Conservation (phyloP, 1,140 invertebrate species). For the Eurosta solidaginis region DNA sequence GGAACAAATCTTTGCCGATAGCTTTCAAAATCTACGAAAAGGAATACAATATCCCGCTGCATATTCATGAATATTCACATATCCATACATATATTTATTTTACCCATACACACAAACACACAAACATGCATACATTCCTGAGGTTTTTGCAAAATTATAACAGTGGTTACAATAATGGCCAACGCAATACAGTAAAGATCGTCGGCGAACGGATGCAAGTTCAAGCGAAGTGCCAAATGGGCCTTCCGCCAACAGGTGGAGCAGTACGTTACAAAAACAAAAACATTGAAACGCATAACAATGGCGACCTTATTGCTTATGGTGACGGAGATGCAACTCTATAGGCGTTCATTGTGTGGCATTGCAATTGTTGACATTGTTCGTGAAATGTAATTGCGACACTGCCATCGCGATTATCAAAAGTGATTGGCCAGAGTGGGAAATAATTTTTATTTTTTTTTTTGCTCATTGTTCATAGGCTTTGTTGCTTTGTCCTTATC, state of each 20-base stretch:
- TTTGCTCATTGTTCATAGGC: background rate
- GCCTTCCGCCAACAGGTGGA: conserved; percentile 4
- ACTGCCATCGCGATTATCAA: conserved; percentile 16
- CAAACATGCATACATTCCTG: background rate
- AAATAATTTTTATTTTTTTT: background rate
- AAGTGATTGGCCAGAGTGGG: background rate
- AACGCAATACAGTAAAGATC: background rate
- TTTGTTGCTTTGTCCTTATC: too few relatives aligned
- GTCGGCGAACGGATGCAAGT: background rate
- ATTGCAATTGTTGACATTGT: conserved; percentile 7
- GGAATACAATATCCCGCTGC: too few relatives aligned
- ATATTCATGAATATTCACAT: too few relatives aligned
- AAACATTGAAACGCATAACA: background rate
- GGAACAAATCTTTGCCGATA: too few relatives aligned
- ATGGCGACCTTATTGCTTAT: conserved; percentile 10
- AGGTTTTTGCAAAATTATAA: background rate
- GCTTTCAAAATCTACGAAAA: too few relatives aligned
- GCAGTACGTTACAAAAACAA: background rate
- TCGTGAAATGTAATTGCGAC: conserved; percentile 10
- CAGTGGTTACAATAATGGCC: background rate
- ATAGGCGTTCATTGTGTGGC: background rate
- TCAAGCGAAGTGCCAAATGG: conserved; percentile 16
- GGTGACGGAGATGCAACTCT: background rate
- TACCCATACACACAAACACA: background rate
- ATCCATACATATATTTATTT: too few relatives aligned